phyloP scores from a whole-genome alignment of 1,140 invertebrate genomes.

The Diuraphis noxia region DNA sequence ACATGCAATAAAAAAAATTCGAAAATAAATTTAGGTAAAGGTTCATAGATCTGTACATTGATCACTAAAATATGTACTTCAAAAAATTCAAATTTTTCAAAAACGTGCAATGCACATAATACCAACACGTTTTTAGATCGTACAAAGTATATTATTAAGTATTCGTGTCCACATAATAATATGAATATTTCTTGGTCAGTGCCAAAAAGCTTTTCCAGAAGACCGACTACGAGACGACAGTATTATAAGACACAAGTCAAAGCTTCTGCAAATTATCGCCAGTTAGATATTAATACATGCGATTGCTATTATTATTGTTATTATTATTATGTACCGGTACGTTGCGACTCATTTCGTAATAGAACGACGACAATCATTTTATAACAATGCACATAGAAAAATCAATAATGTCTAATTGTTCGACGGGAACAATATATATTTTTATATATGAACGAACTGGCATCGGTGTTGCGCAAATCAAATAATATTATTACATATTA shows the following conservation, averaged over 20 bases:
- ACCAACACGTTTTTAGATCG: neutral
- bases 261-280: neutral
- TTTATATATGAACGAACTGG: neutral
- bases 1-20: neutral
- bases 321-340: neutral
- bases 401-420: conserved; percentile 36
- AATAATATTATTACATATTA: neutral
- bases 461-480: conserved; percentile 14
- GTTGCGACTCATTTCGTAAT: neutral
- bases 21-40: no score
- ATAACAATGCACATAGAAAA: neutral
- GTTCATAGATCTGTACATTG: no score
- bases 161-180: neutral
- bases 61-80: no score
- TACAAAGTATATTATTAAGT: neutral
- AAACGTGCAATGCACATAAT: neutral
- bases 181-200: neutral
- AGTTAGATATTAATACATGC: neutral
- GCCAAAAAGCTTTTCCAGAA: no score
- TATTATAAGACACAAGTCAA: neutral
- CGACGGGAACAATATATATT: conserved; percentile 16
- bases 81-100: no score
- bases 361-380: neutral
- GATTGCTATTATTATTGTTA: neutral
- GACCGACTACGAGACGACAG: no score